Conservation (phyloP, 2,113 vertebrate genomes). For the cat (Felis catus) region DNA sequence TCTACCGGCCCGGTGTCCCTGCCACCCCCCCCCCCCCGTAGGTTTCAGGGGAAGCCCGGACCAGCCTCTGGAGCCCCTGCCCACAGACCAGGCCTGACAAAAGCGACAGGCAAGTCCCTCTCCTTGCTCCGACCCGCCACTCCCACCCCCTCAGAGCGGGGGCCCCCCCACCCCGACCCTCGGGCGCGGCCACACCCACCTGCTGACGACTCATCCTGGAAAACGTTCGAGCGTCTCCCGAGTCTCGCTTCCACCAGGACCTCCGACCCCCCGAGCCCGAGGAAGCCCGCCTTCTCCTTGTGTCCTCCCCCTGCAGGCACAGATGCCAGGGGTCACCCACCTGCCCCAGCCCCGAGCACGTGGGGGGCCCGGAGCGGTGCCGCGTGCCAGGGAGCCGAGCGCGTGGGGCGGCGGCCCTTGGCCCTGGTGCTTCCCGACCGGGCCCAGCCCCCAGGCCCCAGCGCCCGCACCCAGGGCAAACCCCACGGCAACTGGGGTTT, state of each 20-base stretch:
- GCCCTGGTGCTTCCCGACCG: not conserved
- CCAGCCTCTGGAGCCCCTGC: rapidly evolving
- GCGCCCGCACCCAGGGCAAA: rapidly evolving
- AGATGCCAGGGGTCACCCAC: constrained; percentile 10
- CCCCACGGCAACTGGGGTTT: not conserved
- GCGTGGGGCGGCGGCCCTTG: rapidly evolving
- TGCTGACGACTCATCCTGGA: constrained; percentile 89
- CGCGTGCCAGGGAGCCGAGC: rapidly evolving
- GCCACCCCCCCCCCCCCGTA: not conserved
- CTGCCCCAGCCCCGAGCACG: not conserved
- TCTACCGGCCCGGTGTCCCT: not conserved
- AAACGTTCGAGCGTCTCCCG: constrained; percentile 81
- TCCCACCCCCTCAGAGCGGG: not conserved
- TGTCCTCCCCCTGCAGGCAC: constrained; percentile 78
- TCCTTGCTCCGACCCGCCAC: rapidly evolving
- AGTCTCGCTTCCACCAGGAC: constrained; percentile 73
- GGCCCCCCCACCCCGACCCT: rapidly evolving
- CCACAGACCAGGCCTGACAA: not conserved
- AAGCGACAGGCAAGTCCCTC: not conserved
- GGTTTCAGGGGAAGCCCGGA: not conserved
- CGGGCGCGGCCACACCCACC: constrained; percentile 82
- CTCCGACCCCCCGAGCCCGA: constrained; percentile 77
- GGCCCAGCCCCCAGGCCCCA: not conserved
- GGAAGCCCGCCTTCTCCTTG: constrained; percentile 66
- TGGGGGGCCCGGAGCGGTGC: rapidly evolving